Conservation (phyloP, 2,888 invertebrate genomes). For the Drosophila kuntzei region DNA sequence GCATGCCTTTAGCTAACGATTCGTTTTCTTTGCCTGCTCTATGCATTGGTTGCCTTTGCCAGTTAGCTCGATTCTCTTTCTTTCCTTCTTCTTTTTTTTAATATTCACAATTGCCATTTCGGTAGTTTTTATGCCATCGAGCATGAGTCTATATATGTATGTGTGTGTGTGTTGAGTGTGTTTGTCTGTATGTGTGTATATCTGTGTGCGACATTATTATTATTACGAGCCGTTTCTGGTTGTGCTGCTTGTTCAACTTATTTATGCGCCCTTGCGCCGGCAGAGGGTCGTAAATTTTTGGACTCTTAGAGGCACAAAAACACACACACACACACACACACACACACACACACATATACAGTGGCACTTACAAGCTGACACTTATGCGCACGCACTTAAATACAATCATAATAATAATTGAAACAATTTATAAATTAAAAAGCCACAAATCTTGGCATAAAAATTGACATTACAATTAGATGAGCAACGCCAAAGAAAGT, state of each 20-base stretch:
- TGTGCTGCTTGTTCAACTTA: conserved; percentile 76
- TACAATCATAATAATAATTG: conserved; percentile 81
- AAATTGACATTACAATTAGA: conserved; percentile 76
- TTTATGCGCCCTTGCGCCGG: conserved; percentile 65
- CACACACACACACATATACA: conserved; percentile 18
- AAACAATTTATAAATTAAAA: conserved; percentile 82
- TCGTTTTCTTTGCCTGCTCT: conserved; percentile 65
- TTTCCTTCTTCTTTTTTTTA: conserved; percentile 55
- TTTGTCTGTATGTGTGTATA: conserved; percentile 35
- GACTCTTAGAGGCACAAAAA: conserved; percentile 50
- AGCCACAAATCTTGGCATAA: conserved; percentile 81
- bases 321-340: conserved; percentile 17
- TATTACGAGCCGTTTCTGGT: conserved; percentile 78
- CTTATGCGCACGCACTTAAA: conserved; percentile 78
- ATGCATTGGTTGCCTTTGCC: conserved; percentile 56
- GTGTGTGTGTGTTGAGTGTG: conserved; percentile 38
- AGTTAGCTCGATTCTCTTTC: conserved; percentile 35
- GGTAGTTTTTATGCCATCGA: conserved; percentile 71
- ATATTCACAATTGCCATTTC: conserved; percentile 80
- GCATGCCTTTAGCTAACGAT: conserved; percentile 68
- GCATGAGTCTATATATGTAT: conserved; percentile 19
- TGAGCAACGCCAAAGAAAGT: conserved; percentile 45
- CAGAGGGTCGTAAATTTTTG: conserved; percentile 74
- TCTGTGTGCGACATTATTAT: conserved; percentile 75
- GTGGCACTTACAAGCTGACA: conserved; percentile 37